These are phyloP conservation scores for Cladopsammia gracilis DNA, from an alignment of 64 coral and sea anemone genomes.

Conservation along the genomic window DNA sequence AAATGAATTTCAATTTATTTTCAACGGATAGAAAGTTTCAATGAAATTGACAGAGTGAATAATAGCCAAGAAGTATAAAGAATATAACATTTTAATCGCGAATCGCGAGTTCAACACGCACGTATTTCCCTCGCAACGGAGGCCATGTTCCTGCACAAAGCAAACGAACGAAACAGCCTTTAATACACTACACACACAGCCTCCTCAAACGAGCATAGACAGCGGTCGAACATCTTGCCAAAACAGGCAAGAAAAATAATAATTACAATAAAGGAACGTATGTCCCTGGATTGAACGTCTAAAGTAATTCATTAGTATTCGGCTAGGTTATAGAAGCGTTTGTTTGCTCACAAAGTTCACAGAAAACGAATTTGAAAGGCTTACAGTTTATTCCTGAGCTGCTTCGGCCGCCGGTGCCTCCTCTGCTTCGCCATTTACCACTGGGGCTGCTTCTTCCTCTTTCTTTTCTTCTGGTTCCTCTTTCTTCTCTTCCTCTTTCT, in stretches of 20 bases:
- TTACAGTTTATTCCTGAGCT: slow-evolving; percentile 91
- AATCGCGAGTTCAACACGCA: slow-evolving; percentile 4
- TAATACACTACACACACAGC: background rate
- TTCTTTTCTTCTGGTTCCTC: slow-evolving; percentile 64
- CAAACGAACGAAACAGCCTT: background rate
- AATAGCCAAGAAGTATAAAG: slow-evolving; percentile 23
- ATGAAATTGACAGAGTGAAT: slow-evolving; percentile 32
- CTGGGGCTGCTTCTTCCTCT: slow-evolving; percentile 39
- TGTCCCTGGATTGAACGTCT: slow-evolving; percentile 36
- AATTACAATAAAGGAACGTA: slow-evolving; percentile 26
- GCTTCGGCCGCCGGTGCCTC: slow-evolving; percentile 75
- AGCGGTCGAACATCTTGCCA: slow-evolving; percentile 7
- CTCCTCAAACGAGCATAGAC: background rate
- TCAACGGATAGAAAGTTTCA: background rate
- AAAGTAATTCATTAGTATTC: slow-evolving; percentile 55
- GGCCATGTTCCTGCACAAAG: slow-evolving; percentile 3
- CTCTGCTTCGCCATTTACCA: slow-evolving; percentile 46
- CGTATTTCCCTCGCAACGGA: slow-evolving; percentile 28
- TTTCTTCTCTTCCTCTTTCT: slow-evolving; percentile 68
- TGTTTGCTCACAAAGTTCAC: slow-evolving; percentile 70
- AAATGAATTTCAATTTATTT: slow-evolving; percentile 10
- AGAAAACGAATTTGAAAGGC: slow-evolving; percentile 90
- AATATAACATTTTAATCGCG: slow-evolving; percentile 24
- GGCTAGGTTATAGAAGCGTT: slow-evolving; percentile 48
- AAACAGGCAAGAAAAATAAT: slow-evolving; percentile 50